A percentile compares a stretch with the other conserved stretches of the same genome.
These are phyloP conservation scores for Oenanthe melanoleuca DNA, from an alignment of 2,113 vertebrate genomes.

Conservation along the genomic window DNA sequence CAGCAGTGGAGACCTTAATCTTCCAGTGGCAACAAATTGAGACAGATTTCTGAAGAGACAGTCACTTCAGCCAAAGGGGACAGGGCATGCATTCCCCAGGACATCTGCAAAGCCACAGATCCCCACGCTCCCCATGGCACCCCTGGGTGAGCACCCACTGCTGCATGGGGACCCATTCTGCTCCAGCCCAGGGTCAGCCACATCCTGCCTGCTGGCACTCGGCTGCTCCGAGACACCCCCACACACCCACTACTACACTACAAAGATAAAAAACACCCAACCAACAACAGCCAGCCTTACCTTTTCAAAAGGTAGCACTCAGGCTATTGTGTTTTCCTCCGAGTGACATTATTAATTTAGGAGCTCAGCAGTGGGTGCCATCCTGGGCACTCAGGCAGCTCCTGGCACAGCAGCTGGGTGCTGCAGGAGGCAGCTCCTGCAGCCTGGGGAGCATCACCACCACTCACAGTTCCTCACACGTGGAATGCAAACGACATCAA, in stretches of 20 bases:
- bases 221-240: not conserved
- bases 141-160: not conserved
- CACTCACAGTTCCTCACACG: accelerated
- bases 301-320: not conserved
- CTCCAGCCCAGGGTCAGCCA: not conserved
- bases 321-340: not conserved
- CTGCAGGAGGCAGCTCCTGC: not conserved
- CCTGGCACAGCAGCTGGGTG: not conserved
- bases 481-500: not conserved
- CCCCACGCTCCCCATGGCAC: accelerated
- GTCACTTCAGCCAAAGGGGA: not conserved
- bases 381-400: not conserved
- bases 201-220: accelerated
- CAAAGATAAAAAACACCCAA: not conserved
- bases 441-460: not conserved
- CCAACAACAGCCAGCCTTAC: not conserved
- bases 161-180: accelerated
- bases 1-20: not conserved
- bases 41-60: not conserved
- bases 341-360: not conserved
- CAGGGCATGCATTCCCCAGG: not conserved
- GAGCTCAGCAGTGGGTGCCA: not conserved
- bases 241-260: accelerated
- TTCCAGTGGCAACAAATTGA: not conserved
- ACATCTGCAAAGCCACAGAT: not conserved